Conservation (phyloP, 2,888 invertebrate genomes). For the Dicranocentrus wangi region DNA sequence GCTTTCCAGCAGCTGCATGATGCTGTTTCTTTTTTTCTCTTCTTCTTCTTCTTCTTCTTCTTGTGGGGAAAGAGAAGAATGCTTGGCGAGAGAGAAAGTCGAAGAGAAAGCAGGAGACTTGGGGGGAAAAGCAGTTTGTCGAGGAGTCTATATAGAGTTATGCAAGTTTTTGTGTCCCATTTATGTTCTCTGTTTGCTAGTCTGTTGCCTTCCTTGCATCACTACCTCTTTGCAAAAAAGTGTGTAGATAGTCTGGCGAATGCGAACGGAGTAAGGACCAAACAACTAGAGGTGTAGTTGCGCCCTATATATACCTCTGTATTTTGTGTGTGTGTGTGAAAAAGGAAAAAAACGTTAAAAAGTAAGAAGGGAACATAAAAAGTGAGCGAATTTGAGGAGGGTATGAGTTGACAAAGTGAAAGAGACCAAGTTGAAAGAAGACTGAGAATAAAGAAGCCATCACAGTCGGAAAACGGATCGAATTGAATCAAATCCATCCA, state of each 20-base stretch:
- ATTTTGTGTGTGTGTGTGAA: background rate
- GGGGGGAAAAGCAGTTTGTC: slow-evolving; percentile 32
- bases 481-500: slow-evolving; percentile 52
- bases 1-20: slow-evolving; percentile 7
- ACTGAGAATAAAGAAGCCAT: slow-evolving; percentile 12
- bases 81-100: background rate
- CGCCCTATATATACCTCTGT: no score
- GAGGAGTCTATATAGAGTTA: background rate
- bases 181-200: background rate
- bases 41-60: background rate
- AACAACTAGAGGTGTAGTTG: no score
- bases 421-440: background rate
- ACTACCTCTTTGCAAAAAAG: no score
- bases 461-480: slow-evolving; percentile 29
- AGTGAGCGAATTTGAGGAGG: slow-evolving; percentile 7
- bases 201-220: no score
- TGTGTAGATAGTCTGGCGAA: no score
- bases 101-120: slow-evolving; percentile 8
- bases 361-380: slow-evolving; percentile 10
- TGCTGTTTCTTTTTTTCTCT: background rate
- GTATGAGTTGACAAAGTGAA: slow-evolving; percentile 32
- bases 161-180: no score
- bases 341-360: slow-evolving; percentile 12
- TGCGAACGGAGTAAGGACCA: no score
- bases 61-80: slow-evolving; percentile 25